Evolutionary conservation across 2,113 vertebrate species (phyloP), one percentile per base, ranked within the genome.

Genomic region (Nycticorax nycticorax): DNA sequence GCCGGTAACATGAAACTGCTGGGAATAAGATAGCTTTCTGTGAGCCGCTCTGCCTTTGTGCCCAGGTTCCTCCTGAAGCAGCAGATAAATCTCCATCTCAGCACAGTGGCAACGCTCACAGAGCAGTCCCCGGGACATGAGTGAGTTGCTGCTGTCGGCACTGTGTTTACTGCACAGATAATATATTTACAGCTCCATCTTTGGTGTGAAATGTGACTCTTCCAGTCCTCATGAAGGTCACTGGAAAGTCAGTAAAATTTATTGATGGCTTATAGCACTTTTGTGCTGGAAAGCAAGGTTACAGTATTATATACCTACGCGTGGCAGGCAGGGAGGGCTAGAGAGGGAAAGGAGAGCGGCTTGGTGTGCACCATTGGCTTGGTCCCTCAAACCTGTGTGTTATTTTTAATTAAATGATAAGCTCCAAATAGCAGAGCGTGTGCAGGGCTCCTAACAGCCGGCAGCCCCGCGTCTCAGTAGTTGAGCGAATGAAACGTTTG

Each of bases 121-220:
- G 89, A 90, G 91, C 94, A 12, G 82, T 89, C 85, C 71, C n/a
- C 0, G 1, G 86, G 95, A 88, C 81, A 2, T 10, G 92, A 97
- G 94, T 17, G 88, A 79, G 89, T 11, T 78, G 93, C 96, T 96
- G 71, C 92, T 93, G 76, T 92, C 45, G 27, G 92, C 72, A 0
- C 82, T 66, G 96, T 96, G 97, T 97, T 98, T 98, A 97, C 97
- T 90, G 97, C 97, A 88, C 96, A 96, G 95, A 98, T 85, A 92
- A 98, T 97, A 94, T 98, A 98, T 98, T 98, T 98, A 98, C 97
- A 95, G 97, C 97, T 95, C 94, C 82, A 41, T 97, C 97, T 97
- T 91, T 57, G 84, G 71, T 91, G 89, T 60, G 93, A 96, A 97
- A 94, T 89, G 96, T 57, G 95, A 78, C 96, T 98, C 94, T 93